Evolutionary conservation across 2,797 vertebrate genomes (phyloP).

Genomic region (Sebastes hubbsi): DNA sequence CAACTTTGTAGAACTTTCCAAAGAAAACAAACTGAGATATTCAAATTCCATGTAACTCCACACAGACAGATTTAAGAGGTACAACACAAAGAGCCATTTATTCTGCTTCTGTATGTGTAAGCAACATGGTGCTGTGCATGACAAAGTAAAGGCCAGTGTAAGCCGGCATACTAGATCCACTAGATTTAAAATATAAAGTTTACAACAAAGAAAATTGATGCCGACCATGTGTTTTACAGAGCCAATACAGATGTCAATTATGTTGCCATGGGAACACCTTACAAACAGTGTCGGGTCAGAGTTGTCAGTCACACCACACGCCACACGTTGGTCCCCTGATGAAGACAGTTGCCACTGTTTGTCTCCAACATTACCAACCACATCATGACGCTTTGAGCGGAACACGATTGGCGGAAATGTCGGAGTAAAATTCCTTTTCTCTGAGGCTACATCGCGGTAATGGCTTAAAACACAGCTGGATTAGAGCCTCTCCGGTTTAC

Average conservation of each 20-base stretch:
- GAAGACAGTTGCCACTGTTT: slow-evolving; percentile 40
- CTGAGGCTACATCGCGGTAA: slow-evolving; percentile 65
- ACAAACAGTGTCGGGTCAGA: slow-evolving; percentile 21
- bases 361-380: slow-evolving; percentile 44
- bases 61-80: not conserved
- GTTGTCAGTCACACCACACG: slow-evolving; percentile 5
- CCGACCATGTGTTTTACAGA: slow-evolving; percentile 12
- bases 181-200: not conserved
- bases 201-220: not conserved
- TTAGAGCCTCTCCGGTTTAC: slow-evolving; percentile 68
- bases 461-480: slow-evolving; percentile 71
- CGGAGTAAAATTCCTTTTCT: slow-evolving; percentile 68
- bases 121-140: not conserved
- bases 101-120: not conserved
- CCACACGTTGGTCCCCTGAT: slow-evolving; percentile 4
- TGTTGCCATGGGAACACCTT: slow-evolving; percentile 10
- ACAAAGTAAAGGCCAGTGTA: not conserved
- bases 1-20: not conserved
- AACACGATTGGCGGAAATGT: slow-evolving; percentile 49
- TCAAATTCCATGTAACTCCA: slow-evolving; percentile 9
- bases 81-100: not conserved
- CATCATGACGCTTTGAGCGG: slow-evolving; percentile 37
- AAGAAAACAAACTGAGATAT: not conserved
- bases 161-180: not conserved
- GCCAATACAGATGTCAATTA: slow-evolving; percentile 23